Conservation (phyloP, 1,140 invertebrate genomes). For the Bombus breviceps region DNA sequence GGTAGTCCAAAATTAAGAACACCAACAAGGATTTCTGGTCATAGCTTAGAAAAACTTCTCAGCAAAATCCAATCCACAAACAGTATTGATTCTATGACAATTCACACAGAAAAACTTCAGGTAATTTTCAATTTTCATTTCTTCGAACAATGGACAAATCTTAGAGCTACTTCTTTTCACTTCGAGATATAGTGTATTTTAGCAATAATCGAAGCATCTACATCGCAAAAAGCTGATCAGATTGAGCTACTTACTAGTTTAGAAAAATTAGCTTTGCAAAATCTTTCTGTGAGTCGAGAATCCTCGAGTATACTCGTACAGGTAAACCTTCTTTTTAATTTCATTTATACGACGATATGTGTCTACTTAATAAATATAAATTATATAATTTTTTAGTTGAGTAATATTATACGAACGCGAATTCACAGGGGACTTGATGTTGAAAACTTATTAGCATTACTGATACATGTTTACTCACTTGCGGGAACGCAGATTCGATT, state of each 20-base stretch:
- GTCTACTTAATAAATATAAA: not conserved
- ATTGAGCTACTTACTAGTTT: slow-evolving; percentile 84
- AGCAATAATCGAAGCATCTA: slow-evolving; percentile 84
- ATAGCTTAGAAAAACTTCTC: slow-evolving; percentile 84
- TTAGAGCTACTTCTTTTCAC: slow-evolving; percentile 37
- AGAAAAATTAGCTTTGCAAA: slow-evolving; percentile 85
- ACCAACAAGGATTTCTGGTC: slow-evolving; percentile 82
- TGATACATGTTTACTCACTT: slow-evolving; percentile 86
- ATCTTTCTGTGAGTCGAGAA: slow-evolving; percentile 84
- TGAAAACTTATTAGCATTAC: slow-evolving; percentile 85
- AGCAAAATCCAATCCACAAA: slow-evolving; percentile 73
- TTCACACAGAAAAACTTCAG: slow-evolving; percentile 81
- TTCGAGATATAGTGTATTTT: slow-evolving; percentile 83
- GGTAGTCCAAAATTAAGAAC: slow-evolving; percentile 77
- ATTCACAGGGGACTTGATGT: slow-evolving; percentile 83
- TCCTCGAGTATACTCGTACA: slow-evolving; percentile 85
- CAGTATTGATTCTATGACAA: slow-evolving; percentile 64
- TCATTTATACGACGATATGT: not conserved
- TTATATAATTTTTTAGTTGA: slow-evolving; percentile 79
- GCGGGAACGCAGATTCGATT: slow-evolving; percentile 84
- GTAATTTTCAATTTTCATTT: slow-evolving; percentile 57
- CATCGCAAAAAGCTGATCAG: slow-evolving; percentile 83
- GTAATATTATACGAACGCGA: slow-evolving; percentile 84
- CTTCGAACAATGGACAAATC: not conserved
- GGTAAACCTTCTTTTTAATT: slow-evolving; percentile 73